phyloP scores from a whole-genome alignment of 1,140 invertebrate genomes.

The Drosophila triauraria region DNA sequence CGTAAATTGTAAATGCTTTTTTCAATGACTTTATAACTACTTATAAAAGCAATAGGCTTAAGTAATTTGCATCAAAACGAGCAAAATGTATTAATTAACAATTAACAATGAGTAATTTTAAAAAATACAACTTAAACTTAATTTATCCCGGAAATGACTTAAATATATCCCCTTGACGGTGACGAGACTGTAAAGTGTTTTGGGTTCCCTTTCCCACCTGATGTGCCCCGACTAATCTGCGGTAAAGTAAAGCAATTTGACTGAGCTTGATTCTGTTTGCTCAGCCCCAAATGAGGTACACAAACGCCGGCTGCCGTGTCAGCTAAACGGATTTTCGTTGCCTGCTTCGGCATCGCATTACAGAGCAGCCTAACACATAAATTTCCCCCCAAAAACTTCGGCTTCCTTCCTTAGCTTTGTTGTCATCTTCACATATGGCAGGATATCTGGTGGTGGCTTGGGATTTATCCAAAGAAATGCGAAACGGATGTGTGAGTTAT shows the following conservation, averaged over 20 bases:
- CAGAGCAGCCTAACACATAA: slow-evolving; percentile 31
- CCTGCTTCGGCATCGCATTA: slow-evolving; percentile 36
- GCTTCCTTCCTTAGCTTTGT: slow-evolving; percentile 23
- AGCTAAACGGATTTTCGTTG: slow-evolving; percentile 48
- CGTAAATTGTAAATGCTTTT: no score
- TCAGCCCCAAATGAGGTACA: slow-evolving; percentile 33
- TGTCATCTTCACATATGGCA: slow-evolving; percentile 12
- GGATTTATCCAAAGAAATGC: slow-evolving; percentile 44
- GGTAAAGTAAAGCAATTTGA: slow-evolving; percentile 41
- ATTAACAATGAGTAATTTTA: slow-evolving; percentile 28
- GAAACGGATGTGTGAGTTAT: slow-evolving; percentile 72
- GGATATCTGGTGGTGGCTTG: neutral
- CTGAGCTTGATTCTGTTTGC: slow-evolving; percentile 38
- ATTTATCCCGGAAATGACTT: slow-evolving; percentile 4
- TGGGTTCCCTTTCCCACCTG: neutral
- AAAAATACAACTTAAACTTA: slow-evolving; percentile 12
- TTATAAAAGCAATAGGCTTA: neutral
- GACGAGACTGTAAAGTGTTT: slow-evolving; percentile 20
- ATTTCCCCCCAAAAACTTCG: slow-evolving; percentile 8
- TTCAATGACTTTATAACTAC: no score
- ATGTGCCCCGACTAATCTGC: slow-evolving; percentile 25
- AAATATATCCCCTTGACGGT: neutral
- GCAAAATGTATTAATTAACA: slow-evolving; percentile 22
- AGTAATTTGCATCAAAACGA: slow-evolving; percentile 3
- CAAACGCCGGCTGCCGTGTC: slow-evolving; percentile 16